phyloP scores from a whole-genome alignment of 2,113 vertebrate genomes.

The Cinclus cinclus region DNA sequence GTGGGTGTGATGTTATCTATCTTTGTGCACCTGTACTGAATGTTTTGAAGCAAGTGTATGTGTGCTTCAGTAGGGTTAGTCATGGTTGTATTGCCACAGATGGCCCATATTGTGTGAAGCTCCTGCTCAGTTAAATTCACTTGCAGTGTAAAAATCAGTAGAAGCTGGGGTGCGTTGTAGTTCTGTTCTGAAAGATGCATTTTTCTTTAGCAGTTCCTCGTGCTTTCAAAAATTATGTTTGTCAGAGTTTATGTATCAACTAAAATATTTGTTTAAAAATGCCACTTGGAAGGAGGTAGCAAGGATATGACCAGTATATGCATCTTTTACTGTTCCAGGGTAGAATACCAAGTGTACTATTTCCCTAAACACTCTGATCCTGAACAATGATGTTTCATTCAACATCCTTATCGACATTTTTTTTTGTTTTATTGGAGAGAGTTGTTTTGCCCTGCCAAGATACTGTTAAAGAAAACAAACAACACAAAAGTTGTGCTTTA shows the following conservation, averaged over 20 bases:
- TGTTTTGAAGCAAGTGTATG: neutral
- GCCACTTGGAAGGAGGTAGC: neutral
- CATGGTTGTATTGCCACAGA: neutral
- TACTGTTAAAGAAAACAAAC: neutral
- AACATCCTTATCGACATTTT: neutral
- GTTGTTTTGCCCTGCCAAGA: neutral
- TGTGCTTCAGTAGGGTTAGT: neutral
- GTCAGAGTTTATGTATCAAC: neutral
- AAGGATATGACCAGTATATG: neutral
- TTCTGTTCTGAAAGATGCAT: neutral
- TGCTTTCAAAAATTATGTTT: slow-evolving; percentile 34
- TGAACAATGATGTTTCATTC: neutral
- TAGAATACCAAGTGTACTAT: neutral
- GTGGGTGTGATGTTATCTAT: neutral
- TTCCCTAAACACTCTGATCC: neutral
- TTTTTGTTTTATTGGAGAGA: neutral
- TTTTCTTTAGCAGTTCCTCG: slow-evolving; percentile 13
- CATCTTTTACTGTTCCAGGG: neutral
- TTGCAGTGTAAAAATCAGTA: neutral
- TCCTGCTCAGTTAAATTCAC: neutral
- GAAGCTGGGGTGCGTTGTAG: neutral
- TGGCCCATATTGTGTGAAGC: neutral
- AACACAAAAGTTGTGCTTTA: neutral
- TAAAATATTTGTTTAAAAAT: slow-evolving; percentile 34
- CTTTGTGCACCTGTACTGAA: neutral